Base-by-base conservation (phyloP, 2,888 invertebrate species). In the Chesias legatella region DNA sequence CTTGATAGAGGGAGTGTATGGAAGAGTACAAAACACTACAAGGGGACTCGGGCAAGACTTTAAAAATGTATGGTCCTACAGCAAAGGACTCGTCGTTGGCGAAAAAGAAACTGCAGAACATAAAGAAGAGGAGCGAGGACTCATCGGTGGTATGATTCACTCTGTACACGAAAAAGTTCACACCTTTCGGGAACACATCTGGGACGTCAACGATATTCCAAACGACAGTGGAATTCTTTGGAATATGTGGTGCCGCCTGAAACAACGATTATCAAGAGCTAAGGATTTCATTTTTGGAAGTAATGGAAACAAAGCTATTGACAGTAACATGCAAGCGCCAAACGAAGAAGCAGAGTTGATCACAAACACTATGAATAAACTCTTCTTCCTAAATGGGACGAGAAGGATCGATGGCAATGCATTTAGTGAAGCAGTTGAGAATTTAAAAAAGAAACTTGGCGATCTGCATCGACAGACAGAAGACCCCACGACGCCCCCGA, bases 41-140 rank as follows among this genome's bases (percentile, higher is more conserved):
- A 43, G 31, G 10, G 52, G 53, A 5, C 34, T 66, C 7, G 48
- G 20, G 11, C 33, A 61, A 7, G 43, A 53, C n/a, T 48, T 53
- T 7, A 38, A 35, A 11, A 53, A 53, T 31, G 56, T 43, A 1
- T 29, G 55, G 11, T 46, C 51, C 6, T 45, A 39, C 11, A 35
- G 65, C 8, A 64, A 58, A 40, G 46, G 26, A 21, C 10, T 60
- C 1, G 47, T 63, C 1, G 45, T 63, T 0, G 60, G 60, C 10
- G 49, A 50, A 6, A 39, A 44, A 0, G 39, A 44, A 23, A 25
- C 33, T 10, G 29, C 36, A 7, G 36, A 41, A 41, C 24, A 48
- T 1, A 44, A 45, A 32, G 46, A 35, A 20, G 48, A 51, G 7
- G 34, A 34, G 22, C 31, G 35, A 1, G 43, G 52, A 0, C 23